A percentile compares a stretch with the other conserved stretches of the same genome.
These are phyloP conservation scores for Lordiphosa andalusiaca DNA, from an alignment of 2,888 invertebrate genomes.

Conservation along the genomic window DNA sequence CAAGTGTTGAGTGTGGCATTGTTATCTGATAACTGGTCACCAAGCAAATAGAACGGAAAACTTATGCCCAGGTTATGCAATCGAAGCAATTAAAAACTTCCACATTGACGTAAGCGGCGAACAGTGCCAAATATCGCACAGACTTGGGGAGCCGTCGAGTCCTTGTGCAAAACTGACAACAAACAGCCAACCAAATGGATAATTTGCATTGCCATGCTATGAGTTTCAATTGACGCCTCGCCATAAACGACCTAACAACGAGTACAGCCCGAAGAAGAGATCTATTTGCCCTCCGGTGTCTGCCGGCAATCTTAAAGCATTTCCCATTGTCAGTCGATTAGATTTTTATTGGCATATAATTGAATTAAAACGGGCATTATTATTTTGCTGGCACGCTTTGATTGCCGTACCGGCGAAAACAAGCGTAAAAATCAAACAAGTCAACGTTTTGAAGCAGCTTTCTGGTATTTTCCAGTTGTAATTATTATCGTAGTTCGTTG, in stretches of 20 bases:
- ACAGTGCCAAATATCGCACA: constrained; percentile 46
- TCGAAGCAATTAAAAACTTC: constrained; percentile 27
- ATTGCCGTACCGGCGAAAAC: constrained; percentile 39
- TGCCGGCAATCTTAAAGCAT: constrained; percentile 18
- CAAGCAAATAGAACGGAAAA: constrained; percentile 29
- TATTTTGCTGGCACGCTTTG: constrained; percentile 56
- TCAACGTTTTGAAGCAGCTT: constrained; percentile 33
- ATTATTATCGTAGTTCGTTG: constrained; percentile 28
- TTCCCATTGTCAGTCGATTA: constrained; percentile 67
- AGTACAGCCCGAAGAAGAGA: neutral
- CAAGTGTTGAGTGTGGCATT: constrained; percentile 32
- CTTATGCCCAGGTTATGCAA: constrained; percentile 35
- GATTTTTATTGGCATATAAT: constrained; percentile 75
- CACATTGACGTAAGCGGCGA: constrained; percentile 34
- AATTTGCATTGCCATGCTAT: constrained; percentile 41
- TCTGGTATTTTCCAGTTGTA: constrained; percentile 70
- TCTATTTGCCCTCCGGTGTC: constrained; percentile 7
- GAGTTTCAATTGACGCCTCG: constrained; percentile 13
- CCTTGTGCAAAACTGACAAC: constrained; percentile 41
- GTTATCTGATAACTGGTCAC: constrained; percentile 45
- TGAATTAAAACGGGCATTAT: constrained; percentile 63
- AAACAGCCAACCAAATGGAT: constrained; percentile 39
- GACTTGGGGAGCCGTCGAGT: constrained; percentile 22
- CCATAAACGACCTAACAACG: neutral
- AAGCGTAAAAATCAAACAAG: constrained; percentile 28